Percentiles rank a stretch among this genome's conserved stretches.
phyloP scores from a whole-genome alignment of 2,888 invertebrate species.

The Apamea crenata region DNA sequence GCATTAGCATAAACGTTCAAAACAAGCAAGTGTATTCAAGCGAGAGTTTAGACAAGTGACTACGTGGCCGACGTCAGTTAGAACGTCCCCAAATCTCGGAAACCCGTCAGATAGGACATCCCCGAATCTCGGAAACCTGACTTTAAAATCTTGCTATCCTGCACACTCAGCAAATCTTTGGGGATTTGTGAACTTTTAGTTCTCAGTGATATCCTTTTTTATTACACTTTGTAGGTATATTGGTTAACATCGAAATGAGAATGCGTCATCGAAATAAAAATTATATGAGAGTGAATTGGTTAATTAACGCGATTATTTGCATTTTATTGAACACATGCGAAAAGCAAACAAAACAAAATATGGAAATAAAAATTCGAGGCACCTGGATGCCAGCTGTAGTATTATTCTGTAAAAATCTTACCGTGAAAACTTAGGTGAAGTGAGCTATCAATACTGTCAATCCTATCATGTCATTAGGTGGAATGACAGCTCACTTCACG shows the following conservation, averaged over 20 bases:
- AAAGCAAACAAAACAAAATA: background rate
- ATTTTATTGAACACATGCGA: background rate
- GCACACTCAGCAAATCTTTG: conserved; percentile 11
- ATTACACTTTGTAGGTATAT: background rate
- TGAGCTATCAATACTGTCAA: too few species aligned
- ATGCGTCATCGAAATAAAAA: conserved; percentile 3
- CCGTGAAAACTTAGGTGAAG: too few species aligned
- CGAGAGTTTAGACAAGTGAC: conserved; percentile 37
- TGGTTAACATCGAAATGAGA: background rate
- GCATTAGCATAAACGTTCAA: conserved; percentile 51
- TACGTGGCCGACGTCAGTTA: conserved; percentile 40
- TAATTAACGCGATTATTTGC: background rate
- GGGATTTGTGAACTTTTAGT: background rate
- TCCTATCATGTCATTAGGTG: too few species aligned
- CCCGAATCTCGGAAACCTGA: background rate
- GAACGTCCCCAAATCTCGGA: conserved; percentile 11
- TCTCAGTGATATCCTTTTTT: background rate
- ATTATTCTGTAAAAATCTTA: too few species aligned
- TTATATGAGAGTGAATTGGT: background rate
- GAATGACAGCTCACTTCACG: too few species aligned
- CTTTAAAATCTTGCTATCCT: conserved; percentile 16
- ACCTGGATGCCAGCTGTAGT: too few species aligned
- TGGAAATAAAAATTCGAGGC: background rate
- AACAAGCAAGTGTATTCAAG: conserved; percentile 33
- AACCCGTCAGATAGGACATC: conserved; percentile 30